phyloP scores from a whole-genome alignment of 2,888 invertebrate genomes.

The Nomada fabriciana region DNA sequence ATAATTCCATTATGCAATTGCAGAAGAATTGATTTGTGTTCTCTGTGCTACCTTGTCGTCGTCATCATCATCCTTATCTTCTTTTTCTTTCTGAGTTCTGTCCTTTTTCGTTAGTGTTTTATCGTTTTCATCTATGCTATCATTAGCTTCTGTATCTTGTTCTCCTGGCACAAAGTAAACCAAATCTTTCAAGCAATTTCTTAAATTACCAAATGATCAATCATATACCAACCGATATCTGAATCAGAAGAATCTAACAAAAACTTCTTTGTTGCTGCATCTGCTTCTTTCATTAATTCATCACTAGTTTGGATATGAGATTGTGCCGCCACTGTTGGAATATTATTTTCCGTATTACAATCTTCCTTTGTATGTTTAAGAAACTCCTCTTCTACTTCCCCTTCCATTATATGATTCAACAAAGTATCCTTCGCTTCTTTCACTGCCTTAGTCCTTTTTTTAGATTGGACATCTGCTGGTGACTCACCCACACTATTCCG shows the following conservation, averaged over 20 bases:
- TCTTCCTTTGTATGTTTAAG: constrained; percentile 31
- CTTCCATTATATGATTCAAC: constrained; percentile 74
- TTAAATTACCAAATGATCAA: not conserved
- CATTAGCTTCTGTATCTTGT: constrained; percentile 6
- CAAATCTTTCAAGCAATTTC: not conserved
- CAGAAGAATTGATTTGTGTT: constrained; percentile 7
- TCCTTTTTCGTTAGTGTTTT: constrained; percentile 3
- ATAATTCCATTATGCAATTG: not conserved
- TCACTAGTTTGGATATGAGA: constrained; percentile 33
- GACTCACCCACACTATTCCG: constrained; percentile 46
- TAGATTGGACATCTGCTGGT: constrained; percentile 5
- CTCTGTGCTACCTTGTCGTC: constrained; percentile 32
- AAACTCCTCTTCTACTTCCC: constrained; percentile 62
- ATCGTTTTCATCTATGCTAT: constrained; percentile 26
- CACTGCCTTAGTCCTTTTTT: constrained; percentile 1
- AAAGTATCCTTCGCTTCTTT: constrained; percentile 72
- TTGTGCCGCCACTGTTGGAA: not conserved
- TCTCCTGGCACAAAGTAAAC: constrained; percentile 6
- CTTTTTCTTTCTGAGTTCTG: constrained; percentile 6
- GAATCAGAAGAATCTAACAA: constrained; percentile 63
- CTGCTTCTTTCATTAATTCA: constrained; percentile 57
- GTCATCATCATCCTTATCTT: constrained; percentile 28
- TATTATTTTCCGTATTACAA: constrained; percentile 3
- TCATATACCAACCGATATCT: constrained; percentile 49
- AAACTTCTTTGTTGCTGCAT: constrained; percentile 54